Evolutionary conservation across 64 coral and sea anemone species (phyloP), one percentile per base, ranked within the genome.

Genomic region (Exaiptasia diaphana): DNA sequence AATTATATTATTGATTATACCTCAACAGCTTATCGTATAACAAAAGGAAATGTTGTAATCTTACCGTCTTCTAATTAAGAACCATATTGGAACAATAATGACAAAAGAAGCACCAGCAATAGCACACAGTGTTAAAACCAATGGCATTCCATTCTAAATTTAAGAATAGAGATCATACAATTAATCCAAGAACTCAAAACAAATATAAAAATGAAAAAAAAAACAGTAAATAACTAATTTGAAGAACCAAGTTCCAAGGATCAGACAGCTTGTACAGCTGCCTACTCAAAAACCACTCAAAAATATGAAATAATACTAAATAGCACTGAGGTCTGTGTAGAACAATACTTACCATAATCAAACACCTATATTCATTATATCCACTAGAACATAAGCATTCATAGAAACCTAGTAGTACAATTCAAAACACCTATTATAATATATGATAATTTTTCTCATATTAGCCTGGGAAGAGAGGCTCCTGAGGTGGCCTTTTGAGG

Each of bases 41-140:
- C n/a, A n/a, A n/a, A n/a, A n/a, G n/a, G n/a, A n/a, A n/a, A n/a
- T n/a, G n/a, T n/a, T n/a, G n/a, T n/a, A n/a, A n/a, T 4, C 61
- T 65, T 65, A 65, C 61, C 61, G 61, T 65, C 61, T 65, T 4
- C 14, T 65, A 20, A 65, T 65, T 65, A 65, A 65, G 2, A 65
- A 8, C 17, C 30, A 28, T 65, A 65, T 65, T 35, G 61, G 61
- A 38, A 65, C 21, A 20, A 49, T 73, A 28, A 49, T 73, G 3
- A 73, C 4, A 49, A 73, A 24, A 45, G 69, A 30, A 38, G 30
- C 40, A 26, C 69, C 69, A 27, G 41, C 69, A 13, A 73, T 73
- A 38, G 29, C 39, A 31, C 69, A 21, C 69, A 73, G 41, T 26
- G 45, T 73, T 45, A 73, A 42, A 7, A 15, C 14, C 14, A 73